Evolutionary conservation across 1,140 invertebrate species (phyloP), one percentile per base, ranked within the genome.

Genomic region (Whitmania pigra): DNA sequence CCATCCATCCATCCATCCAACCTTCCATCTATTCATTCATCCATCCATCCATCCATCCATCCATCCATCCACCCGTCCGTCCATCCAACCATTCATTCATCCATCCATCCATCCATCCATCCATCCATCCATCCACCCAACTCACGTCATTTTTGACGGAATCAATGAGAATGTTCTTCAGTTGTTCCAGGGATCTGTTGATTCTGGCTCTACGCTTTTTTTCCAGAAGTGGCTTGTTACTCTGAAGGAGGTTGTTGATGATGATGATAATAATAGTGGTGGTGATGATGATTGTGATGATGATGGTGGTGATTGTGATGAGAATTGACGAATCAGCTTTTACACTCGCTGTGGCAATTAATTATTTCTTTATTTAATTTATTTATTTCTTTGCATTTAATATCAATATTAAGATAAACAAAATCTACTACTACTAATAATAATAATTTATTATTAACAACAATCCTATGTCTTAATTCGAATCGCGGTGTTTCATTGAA

Each of bases 141-240:
- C 73, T 74, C 88, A 93, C 78, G 76, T 92, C 90, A 88, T 91
- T 92, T 78, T 91, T 89, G 85, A 90, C 89, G 0, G 89, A 88
- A 78, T 92, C 90, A 76, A 92, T 79, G 18, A 93, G 88, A 0
- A 93, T 85, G 53, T 87, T 87, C 80, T 93, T 93, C 55, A 94
- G 82, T 76, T 93, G 90, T 73, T 90, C 88, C 22, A 94, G 84
- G 76, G 90, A 93, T 74, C 89, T 87, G 83, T 93, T 94, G 76
- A 94, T 94, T 75, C 92, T 83, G 43, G 90, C 91, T 63, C 91
- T 84, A 75, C 92, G 82, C 75, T 89, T 86, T 81, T 93, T 93
- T 79, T 93, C 92, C 90, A 93, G 93, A 73, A 93, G 90, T 4
- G 91, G 91, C 82, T 94, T 93, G 53, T 72, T 74, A 18, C 53